phyloP scores from a whole-genome alignment of 2,113 vertebrate species.

The Benitochromis conjunctus region DNA sequence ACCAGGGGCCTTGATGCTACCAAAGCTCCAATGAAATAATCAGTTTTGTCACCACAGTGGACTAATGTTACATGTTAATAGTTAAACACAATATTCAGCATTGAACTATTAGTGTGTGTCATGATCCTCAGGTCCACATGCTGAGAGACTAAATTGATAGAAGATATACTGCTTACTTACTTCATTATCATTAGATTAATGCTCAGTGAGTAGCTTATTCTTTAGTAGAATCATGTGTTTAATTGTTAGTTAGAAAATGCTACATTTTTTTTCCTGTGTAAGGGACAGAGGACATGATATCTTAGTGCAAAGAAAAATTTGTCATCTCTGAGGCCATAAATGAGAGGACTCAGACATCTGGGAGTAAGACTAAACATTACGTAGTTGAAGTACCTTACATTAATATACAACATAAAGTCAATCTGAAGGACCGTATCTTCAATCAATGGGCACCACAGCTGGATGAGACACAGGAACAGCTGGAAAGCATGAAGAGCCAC shows the following conservation, averaged over 20 bases:
- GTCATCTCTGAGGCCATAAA: slow-evolving; percentile 58
- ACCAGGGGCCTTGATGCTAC: not conserved
- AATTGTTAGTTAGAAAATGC: not conserved
- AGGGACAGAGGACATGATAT: not conserved
- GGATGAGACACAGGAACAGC: slow-evolving; percentile 52
- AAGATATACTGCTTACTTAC: not conserved
- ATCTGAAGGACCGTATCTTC: slow-evolving; percentile 5
- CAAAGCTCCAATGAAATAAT: not conserved
- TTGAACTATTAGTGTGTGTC: not conserved
- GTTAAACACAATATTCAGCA: not conserved
- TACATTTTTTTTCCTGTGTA: not conserved
- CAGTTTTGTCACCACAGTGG: not conserved
- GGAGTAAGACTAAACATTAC: slow-evolving; percentile 17
- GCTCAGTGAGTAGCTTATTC: not conserved
- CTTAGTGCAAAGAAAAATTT: slow-evolving; percentile 9
- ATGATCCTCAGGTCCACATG: too few species aligned
- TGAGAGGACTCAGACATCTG: slow-evolving; percentile 48
- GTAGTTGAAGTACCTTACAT: slow-evolving; percentile 26
- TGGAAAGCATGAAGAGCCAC: slow-evolving; percentile 59
- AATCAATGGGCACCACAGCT: slow-evolving; percentile 49
- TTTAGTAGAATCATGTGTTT: not conserved
- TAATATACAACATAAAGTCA: not conserved
- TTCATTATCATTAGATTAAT: not conserved
- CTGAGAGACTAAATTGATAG: not conserved
- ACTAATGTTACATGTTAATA: not conserved